A percentile compares a stretch with the other conserved stretches of the same genome.
phyloP scores from a whole-genome alignment of 2,888 invertebrate species.

The Mythimna lalbum region DNA sequence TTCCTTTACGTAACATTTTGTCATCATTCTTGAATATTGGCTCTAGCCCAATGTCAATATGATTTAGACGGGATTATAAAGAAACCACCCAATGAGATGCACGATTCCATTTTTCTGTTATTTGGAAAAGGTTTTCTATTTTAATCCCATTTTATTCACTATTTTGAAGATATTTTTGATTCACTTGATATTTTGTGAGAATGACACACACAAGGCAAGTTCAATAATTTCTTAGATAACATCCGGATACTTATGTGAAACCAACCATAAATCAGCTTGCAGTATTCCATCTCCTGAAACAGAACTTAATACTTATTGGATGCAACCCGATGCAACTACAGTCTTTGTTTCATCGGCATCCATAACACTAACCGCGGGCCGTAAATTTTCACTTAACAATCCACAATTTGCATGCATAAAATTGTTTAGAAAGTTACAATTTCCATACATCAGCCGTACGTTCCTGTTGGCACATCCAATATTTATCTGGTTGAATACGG shows the following conservation, averaged over 20 bases:
- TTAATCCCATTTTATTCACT: conserved; percentile 23
- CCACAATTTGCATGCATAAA: conserved; percentile 65
- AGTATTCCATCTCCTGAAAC: conserved; percentile 4
- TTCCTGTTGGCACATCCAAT: conserved; percentile 75
- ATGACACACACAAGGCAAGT: background rate
- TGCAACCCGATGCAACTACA: conserved; percentile 32
- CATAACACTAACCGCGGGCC: conserved; percentile 48
- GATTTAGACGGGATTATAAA: conserved; percentile 47
- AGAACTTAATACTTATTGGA: conserved; percentile 15
- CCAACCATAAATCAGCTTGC: conserved; percentile 5
- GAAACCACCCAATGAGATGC: conserved; percentile 31
- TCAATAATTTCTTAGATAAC: background rate
- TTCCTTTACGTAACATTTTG: conserved; percentile 47
- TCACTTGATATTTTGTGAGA: background rate
- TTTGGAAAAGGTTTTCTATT: conserved; percentile 24
- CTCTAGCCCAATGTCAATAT: conserved; percentile 66
- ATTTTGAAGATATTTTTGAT: background rate
- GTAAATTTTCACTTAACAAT: conserved; percentile 62
- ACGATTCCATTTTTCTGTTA: conserved; percentile 2
- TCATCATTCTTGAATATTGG: conserved; percentile 56
- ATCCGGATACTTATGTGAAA: background rate
- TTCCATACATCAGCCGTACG: conserved; percentile 65
- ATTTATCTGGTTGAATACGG: conserved; percentile 72
- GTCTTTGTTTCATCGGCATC: conserved; percentile 54
- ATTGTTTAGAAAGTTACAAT: conserved; percentile 65